phyloP scores from a whole-genome alignment of 35 echinoderm and acorn worm genomes.

The Heliocidaris tuberculata region DNA sequence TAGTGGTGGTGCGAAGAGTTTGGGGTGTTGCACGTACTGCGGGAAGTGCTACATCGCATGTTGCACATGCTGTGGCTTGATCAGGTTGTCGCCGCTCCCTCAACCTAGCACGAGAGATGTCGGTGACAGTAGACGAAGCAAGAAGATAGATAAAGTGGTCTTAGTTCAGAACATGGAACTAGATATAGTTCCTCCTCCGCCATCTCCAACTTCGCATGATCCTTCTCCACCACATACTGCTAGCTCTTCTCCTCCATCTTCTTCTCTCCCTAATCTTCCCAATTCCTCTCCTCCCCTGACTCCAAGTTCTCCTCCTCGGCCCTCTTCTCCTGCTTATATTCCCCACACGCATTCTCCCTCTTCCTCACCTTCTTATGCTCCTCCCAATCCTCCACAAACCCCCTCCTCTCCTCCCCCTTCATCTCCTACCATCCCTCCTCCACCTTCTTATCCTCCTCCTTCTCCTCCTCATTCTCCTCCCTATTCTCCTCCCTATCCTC shows the following conservation, averaged over 20 bases:
- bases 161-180: slow-evolving; percentile 14
- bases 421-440: neutral
- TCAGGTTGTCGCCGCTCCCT: neutral
- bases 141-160: neutral
- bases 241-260: neutral
- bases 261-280: neutral
- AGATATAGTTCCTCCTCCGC: neutral
- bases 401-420: neutral
- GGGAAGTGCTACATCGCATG: neutral
- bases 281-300: neutral
- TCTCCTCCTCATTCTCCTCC: neutral
- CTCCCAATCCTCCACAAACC: neutral
- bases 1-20: neutral
- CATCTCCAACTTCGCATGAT: neutral
- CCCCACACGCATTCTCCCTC: neutral
- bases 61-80: neutral
- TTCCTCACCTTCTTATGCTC: neutral
- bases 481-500: neutral
- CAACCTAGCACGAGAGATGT: neutral
- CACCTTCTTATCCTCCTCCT: too few species aligned
- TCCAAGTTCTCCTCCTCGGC: neutral
- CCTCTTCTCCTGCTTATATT: neutral
- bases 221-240: neutral
- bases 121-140: neutral
- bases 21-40: neutral